phyloP scores from a whole-genome alignment of 37 sponge, comb jelly and placozoan genomes.

The Dysidea cf. avara region DNA sequence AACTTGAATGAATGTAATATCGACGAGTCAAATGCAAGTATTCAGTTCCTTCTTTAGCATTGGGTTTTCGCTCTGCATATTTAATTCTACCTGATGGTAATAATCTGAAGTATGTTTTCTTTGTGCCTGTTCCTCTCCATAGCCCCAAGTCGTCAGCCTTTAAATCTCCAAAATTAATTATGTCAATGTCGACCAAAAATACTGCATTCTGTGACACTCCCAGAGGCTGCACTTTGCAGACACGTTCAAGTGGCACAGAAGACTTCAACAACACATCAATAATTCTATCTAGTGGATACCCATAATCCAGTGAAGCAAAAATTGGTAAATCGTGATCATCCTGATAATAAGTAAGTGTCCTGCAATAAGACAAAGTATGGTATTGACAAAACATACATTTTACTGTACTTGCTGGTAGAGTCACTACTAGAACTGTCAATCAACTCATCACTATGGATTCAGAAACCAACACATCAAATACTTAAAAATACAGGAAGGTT shows the following conservation, averaged over 20 bases:
- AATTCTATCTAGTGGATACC: constrained; percentile 8
- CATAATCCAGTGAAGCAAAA: constrained; percentile 5
- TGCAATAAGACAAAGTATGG: no score
- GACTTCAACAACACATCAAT: constrained; percentile 16
- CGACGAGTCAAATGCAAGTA: constrained; percentile 17
- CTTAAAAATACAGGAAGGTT: no score
- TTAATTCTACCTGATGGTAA: background rate
- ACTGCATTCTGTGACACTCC: constrained; percentile 27
- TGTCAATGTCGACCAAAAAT: constrained; percentile 24
- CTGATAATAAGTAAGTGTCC: constrained; percentile 6
- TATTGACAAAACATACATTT: no score
- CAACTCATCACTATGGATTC: no score
- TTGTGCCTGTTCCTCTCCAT: constrained; percentile 29
- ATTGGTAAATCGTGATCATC: constrained; percentile 20
- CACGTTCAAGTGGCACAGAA: background rate
- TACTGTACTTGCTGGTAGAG: no score
- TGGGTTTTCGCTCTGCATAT: background rate
- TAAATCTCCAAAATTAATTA: constrained; percentile 14
- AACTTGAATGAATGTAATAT: constrained; percentile 15
- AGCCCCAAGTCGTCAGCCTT: constrained; percentile 28
- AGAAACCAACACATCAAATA: no score
- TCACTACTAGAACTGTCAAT: no score
- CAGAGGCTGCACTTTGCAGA: constrained; percentile 25
- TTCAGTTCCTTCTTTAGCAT: background rate
- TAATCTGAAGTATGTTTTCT: constrained; percentile 13